Conservation (phyloP, 1,140 invertebrate genomes). For the Drosophila cardini region DNA sequence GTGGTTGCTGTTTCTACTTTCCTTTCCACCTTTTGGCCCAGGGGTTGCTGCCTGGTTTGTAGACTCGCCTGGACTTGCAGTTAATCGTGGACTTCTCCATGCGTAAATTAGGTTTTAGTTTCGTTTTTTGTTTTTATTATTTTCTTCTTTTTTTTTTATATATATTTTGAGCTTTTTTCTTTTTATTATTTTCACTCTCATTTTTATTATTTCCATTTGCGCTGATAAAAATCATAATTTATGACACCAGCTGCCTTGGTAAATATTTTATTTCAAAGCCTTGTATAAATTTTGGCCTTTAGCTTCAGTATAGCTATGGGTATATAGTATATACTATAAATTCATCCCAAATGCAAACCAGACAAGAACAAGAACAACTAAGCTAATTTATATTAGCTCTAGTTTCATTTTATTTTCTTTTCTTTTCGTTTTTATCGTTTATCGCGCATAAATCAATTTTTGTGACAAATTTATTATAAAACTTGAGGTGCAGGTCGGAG, state of each 20-base stretch:
- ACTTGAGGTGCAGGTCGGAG: constrained; percentile 56
- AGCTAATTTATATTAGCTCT: constrained; percentile 43
- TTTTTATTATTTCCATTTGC: constrained; percentile 80
- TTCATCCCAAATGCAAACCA: constrained; percentile 2
- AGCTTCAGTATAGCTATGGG: neutral
- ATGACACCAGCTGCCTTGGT: constrained; percentile 75
- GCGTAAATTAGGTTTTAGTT: constrained; percentile 77
- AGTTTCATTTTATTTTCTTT: constrained; percentile 31
- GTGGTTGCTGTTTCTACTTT: constrained; percentile 45
- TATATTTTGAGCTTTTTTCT: neutral
- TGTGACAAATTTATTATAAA: constrained; percentile 84
- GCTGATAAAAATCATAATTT: constrained; percentile 84
- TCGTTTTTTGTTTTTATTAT: constrained; percentile 33
- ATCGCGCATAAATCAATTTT: constrained; percentile 84
- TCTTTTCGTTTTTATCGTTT: constrained; percentile 74
- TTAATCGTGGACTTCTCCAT: constrained; percentile 48
- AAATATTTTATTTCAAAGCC: constrained; percentile 64
- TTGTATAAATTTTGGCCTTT: constrained; percentile 36
- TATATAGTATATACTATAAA: no score
- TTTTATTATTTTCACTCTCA: constrained; percentile 56
- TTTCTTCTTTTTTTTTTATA: constrained; percentile 21
- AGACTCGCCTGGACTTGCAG: constrained; percentile 57
- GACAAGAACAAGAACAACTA: constrained; percentile 30
- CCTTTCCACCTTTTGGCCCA: constrained; percentile 4
- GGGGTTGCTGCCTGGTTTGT: constrained; percentile 31